Evolutionary conservation across 2,797 vertebrate species (phyloP), one percentile per base, ranked within the genome.

Genomic region (Pseudopleuronectes americanus): DNA sequence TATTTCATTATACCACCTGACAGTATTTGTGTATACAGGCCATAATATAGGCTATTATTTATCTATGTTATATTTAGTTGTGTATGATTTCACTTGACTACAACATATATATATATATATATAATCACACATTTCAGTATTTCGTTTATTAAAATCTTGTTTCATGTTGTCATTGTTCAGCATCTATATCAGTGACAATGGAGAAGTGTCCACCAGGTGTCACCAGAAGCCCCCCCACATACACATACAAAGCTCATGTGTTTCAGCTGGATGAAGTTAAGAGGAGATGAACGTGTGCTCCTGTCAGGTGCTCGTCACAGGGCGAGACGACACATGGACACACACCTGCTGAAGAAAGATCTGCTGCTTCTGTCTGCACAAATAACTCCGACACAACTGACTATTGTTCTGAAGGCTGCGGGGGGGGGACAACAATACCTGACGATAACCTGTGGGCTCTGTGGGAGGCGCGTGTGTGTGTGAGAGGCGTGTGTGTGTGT

Each of bases 121-220:
- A 12, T 36, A 26, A 62, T 17, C 19, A 8, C 28, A n/a, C n/a
- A 33, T n/a, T 1, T 1, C 28, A 9, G 28, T 19, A 19, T 2
- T n/a, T 56, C 1, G 3, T 26, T 53, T 6, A 8, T 38, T 57
- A 16, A 6, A 13, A 10, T 4, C 4, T 10, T 55, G 8, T 55
- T 4, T 31, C 4, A n/a, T 36, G 4, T 57, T 22, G 10, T n/a
- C 33, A 17, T 21, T 10, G 54, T 56, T 38, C 22, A 22, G 19
- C n/a, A 38, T 7, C 9, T 13, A 3, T 52, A 23, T 53, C 36
- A 5, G 2, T 56, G 1, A 51, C 33, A 31, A 31, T 31, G 28
- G 2, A 31, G 28, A 31, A 31, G 12, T 62, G 13, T 4, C 88
- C 90, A 82, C 82, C 62, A 88, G 89, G 73, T 2, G 90, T 82